Percentiles rank a stretch among this genome's conserved stretches.
Evolutionary conservation across 2,888 invertebrate species (phyloP).

Genomic region (Pseudococcus viburni): DNA sequence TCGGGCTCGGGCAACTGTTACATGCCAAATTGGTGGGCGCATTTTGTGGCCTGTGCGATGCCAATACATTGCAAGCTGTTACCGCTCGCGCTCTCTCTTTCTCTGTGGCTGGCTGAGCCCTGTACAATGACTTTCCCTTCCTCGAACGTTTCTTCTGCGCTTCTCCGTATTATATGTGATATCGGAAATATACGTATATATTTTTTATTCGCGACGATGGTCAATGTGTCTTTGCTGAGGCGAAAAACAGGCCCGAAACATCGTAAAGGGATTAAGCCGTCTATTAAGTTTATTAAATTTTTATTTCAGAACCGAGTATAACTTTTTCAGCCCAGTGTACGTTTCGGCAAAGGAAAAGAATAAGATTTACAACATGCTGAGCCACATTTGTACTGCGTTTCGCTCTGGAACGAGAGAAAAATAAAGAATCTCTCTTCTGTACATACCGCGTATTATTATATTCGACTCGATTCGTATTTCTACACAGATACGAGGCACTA

Average conservation of each 20-base stretch:
- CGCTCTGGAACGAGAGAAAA: no score
- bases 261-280: constrained; percentile 47
- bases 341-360: background rate
- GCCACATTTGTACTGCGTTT: no score
- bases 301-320: background rate
- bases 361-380: background rate
- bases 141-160: background rate
- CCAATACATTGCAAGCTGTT: constrained; percentile 62
- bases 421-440: no score
- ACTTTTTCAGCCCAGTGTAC: background rate
- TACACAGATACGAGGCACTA: background rate
- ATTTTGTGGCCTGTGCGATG: constrained; percentile 62
- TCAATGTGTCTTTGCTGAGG: constrained; percentile 32
- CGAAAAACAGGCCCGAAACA: constrained; percentile 20
- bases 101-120: background rate
- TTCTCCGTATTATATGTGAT: background rate
- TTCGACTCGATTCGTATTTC: background rate
- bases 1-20: constrained; percentile 65
- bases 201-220: constrained; percentile 33
- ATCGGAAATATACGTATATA: constrained; percentile 25
- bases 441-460: no score
- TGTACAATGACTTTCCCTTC: background rate
- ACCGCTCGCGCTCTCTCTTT: constrained; percentile 31
- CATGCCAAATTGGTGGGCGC: constrained; percentile 61
- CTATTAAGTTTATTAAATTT: constrained; percentile 47